Evolutionary conservation across 2,888 invertebrate species (phyloP).

Genomic region (Zele albiditarsus): DNA sequence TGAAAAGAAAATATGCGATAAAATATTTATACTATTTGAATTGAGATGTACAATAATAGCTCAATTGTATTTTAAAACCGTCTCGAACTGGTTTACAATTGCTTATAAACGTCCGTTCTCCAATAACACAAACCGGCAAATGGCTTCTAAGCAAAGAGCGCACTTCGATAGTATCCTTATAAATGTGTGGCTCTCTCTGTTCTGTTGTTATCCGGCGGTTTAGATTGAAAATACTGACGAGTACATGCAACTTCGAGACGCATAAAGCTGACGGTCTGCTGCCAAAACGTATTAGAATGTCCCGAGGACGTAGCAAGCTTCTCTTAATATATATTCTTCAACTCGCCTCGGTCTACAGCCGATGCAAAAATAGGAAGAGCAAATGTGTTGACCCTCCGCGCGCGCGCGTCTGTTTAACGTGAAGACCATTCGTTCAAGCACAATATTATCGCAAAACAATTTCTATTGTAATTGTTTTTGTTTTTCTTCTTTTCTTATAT

Average conservation of each 20-base stretch:
- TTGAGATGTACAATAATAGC: background rate
- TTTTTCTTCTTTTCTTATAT: background rate
- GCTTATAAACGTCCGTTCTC: background rate
- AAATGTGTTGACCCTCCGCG: constrained; percentile 52
- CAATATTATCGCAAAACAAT: constrained; percentile 5
- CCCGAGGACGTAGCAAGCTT: constrained; percentile 58
- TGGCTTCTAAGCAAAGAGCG: constrained; percentile 1
- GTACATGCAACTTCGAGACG: constrained; percentile 52
- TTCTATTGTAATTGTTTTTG: background rate
- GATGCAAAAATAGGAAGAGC: constrained; percentile 63
- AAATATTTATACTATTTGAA: background rate
- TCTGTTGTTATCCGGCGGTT: constrained; percentile 2
- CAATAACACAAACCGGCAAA: background rate
- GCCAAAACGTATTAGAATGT: constrained; percentile 59
- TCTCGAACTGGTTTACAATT: constrained; percentile 18
- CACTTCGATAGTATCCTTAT: background rate
- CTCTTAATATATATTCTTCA: constrained; percentile 59
- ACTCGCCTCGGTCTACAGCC: constrained; percentile 31
- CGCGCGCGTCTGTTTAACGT: constrained; percentile 49
- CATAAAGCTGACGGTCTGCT: constrained; percentile 60
- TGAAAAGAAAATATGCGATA: background rate
- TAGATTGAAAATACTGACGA: background rate
- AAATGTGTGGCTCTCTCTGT: background rate
- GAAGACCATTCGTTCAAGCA: background rate
- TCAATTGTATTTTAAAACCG: constrained; percentile 3